Evolutionary conservation across 2,797 vertebrate genomes (phyloP).

Genomic region (Thamnophis elegans): DNA sequence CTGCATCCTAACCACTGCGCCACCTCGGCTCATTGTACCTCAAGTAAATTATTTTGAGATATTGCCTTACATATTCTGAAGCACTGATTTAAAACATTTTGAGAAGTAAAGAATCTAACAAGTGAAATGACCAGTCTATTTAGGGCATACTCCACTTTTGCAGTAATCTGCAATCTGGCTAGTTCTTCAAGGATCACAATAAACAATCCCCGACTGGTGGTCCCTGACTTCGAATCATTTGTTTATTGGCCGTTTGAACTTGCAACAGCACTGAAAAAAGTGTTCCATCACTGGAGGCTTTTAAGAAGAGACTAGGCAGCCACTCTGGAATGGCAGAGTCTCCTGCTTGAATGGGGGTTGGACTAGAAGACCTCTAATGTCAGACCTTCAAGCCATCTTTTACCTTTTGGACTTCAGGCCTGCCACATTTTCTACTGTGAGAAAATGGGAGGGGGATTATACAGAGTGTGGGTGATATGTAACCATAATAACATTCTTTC

Average conservation of each 20-base stretch:
- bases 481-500: too few species aligned
- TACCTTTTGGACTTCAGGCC: too few species aligned
- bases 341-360: background rate
- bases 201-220: background rate
- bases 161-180: background rate
- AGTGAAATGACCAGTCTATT: background rate
- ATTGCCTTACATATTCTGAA: background rate
- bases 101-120: background rate
- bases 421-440: too few species aligned
- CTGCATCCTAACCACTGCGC: too few species aligned
- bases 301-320: background rate
- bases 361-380: background rate
- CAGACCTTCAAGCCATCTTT: too few species aligned
- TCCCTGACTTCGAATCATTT: background rate
- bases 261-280: background rate
- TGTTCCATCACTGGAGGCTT: background rate
- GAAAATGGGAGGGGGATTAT: too few species aligned
- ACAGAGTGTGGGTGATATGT: too few species aligned
- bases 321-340: background rate
- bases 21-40: background rate
- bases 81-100: background rate
- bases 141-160: background rate
- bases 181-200: background rate
- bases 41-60: background rate
- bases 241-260: background rate